These are phyloP conservation scores for Calephelis virginiensis DNA, from an alignment of 1,140 invertebrate genomes.

Conservation along the genomic window DNA sequence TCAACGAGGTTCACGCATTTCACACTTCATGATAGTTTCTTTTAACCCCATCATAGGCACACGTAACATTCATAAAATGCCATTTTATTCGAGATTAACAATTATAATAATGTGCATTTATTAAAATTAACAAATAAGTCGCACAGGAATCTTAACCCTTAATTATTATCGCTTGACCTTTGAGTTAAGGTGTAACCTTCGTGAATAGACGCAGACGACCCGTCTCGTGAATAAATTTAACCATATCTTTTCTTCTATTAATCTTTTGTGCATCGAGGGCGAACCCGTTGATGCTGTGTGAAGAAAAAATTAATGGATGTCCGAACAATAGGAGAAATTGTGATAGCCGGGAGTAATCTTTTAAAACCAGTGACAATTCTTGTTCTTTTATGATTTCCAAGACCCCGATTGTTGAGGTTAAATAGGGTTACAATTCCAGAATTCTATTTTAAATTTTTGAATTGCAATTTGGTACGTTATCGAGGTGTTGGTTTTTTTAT, in stretches of 20 bases:
- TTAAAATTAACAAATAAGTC: slow-evolving; percentile 29
- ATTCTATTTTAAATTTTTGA: slow-evolving; percentile 55
- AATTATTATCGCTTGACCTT: slow-evolving; percentile 47
- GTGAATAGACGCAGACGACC: slow-evolving; percentile 45
- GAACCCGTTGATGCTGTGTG: slow-evolving; percentile 59
- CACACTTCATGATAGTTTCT: not conserved
- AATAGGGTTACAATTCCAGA: slow-evolving; percentile 56
- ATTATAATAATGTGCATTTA: slow-evolving; percentile 20
- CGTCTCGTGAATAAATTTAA: slow-evolving; percentile 51
- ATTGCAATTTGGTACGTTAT: slow-evolving; percentile 48
- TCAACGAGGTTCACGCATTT: too few species aligned
- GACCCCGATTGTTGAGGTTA: slow-evolving; percentile 61
- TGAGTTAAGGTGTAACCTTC: slow-evolving; percentile 47
- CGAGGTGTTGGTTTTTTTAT: slow-evolving; percentile 7
- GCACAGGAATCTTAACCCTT: slow-evolving; percentile 34
- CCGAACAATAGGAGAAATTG: slow-evolving; percentile 71
- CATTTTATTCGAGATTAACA: not conserved
- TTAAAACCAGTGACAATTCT: slow-evolving; percentile 56
- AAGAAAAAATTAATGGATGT: slow-evolving; percentile 70
- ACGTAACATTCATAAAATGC: slow-evolving; percentile 11
- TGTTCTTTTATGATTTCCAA: slow-evolving; percentile 54
- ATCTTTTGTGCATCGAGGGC: slow-evolving; percentile 55
- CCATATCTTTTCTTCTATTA: slow-evolving; percentile 58
- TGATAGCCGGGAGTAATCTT: slow-evolving; percentile 75
- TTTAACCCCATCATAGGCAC: not conserved